Percentiles rank a stretch among this genome's conserved stretches.
Evolutionary conservation across 2,113 vertebrate genomes (phyloP).

Genomic region (Cinclus cinclus): DNA sequence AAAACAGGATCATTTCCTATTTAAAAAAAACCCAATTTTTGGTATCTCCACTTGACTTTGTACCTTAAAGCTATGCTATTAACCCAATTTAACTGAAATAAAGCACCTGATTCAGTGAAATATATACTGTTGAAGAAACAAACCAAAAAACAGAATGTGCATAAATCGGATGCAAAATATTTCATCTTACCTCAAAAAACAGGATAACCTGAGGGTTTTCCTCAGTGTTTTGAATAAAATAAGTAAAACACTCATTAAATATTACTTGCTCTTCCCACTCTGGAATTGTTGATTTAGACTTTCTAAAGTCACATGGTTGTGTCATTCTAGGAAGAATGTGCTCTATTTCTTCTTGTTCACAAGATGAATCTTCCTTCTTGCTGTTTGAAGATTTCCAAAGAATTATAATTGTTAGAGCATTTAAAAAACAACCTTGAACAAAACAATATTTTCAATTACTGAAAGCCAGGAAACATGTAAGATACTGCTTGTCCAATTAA

Average conservation of each 20-base stretch:
- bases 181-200: conserved; percentile 89
- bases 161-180: neutral
- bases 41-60: neutral
- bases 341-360: conserved; percentile 82
- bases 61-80: neutral
- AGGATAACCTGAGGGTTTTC: conserved; percentile 83
- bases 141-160: neutral
- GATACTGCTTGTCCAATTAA: neutral
- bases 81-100: neutral
- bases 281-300: conserved; percentile 86
- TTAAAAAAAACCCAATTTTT: neutral
- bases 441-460: neutral
- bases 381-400: conserved; percentile 70
- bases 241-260: conserved; percentile 90
- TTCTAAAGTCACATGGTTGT: conserved; percentile 90
- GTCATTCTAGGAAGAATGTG: conserved; percentile 91
- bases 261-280: conserved; percentile 96
- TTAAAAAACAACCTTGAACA: neutral
- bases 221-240: conserved; percentile 82
- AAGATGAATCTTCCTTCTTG: conserved; percentile 83
- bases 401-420: neutral
- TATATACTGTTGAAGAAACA: neutral
- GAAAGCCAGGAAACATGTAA: neutral
- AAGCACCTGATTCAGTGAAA: neutral
- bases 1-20: neutral